Evolutionary conservation across 2,888 invertebrate species (phyloP).

Genomic region (Merodon equestris): DNA sequence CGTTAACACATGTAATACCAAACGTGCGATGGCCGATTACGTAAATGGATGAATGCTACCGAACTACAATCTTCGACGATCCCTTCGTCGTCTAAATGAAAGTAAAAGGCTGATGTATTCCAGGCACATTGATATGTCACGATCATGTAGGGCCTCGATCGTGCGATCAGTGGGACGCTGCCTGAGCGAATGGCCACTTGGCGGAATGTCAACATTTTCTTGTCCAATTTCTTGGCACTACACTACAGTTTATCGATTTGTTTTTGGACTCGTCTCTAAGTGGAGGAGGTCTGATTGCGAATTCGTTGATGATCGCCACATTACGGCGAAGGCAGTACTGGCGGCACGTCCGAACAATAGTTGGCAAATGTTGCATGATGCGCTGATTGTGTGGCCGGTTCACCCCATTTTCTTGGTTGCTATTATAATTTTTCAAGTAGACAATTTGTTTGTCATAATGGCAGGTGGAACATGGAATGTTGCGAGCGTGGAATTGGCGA

Average conservation of each 20-base stretch:
- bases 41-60: slow-evolving; percentile 1
- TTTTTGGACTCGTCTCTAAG: too few relatives aligned
- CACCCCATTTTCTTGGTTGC: slow-evolving; percentile 33
- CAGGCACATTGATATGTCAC: slow-evolving; percentile 21
- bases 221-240: slow-evolving; percentile 17
- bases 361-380: slow-evolving; percentile 42
- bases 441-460: slow-evolving; percentile 36
- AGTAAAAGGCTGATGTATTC: slow-evolving; percentile 28
- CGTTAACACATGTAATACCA: slow-evolving; percentile 17
- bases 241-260: slow-evolving; percentile 7
- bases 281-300: slow-evolving; percentile 25
- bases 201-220: slow-evolving; percentile 43
- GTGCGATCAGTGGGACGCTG: neutral
- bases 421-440: slow-evolving; percentile 31
- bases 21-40: slow-evolving; percentile 22
- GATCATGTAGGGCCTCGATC: slow-evolving; percentile 2
- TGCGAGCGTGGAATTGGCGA: slow-evolving; percentile 26
- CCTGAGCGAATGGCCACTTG: slow-evolving; percentile 47
- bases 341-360: slow-evolving; percentile 34
- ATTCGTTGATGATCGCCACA: slow-evolving; percentile 25
- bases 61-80: slow-evolving; percentile 8
- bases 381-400: slow-evolving; percentile 2
- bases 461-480: slow-evolving; percentile 19
- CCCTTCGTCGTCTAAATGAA: slow-evolving; percentile 30
- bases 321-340: slow-evolving; percentile 39